Base-by-base conservation (phyloP, 2,113 vertebrate species). In the Pavo muticus region DNA sequence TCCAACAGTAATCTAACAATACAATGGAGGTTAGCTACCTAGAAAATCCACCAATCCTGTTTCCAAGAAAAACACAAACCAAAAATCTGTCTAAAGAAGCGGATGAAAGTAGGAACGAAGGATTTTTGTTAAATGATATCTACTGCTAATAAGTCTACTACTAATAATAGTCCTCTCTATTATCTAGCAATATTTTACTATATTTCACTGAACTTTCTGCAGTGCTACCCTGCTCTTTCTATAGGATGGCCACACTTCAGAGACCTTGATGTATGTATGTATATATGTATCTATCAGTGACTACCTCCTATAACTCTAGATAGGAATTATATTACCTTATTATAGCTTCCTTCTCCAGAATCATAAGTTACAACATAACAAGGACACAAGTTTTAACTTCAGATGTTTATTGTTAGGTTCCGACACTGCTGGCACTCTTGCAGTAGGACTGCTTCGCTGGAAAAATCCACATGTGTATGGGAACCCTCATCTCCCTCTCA, bases 401-500 rank as follows among this genome's bases (percentile, higher is more conserved):
- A 52, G 35, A 32, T 92, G 13, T 94, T 94, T 96, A 12, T 96
- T 91, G 4, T 61, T 92, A 98, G 98, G 97, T 95, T 97, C 97
- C 69, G 98, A 98, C 65, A 87, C 95, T 23, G 97, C 98, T 42
- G 98, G 98, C 29, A 97, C 98, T 71, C 97, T 98, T 90, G 98
- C 98, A 2, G 96, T 98, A 40, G 98, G 98, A 72, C 96, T 99
- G 50, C 98, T 98, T 88, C 98, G 96, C 42, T 99, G 98, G 98
- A 99, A 98, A 96, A 98, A 98, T 56, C 97, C 98, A 0, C 98
- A 96, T 37, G 71, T 94, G 7, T 92, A 95, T 35, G 97, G 96
- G 42, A 95, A 94, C 72, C 78, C 93, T 64, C 84, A 97, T 57
- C 97, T 97, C 1, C 95, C 93, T 74, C 96, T 97, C 73, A 87